These are phyloP conservation scores for Daphoenositta chrysoptera DNA, from an alignment of 2,113 vertebrate species.

Conservation along the genomic window DNA sequence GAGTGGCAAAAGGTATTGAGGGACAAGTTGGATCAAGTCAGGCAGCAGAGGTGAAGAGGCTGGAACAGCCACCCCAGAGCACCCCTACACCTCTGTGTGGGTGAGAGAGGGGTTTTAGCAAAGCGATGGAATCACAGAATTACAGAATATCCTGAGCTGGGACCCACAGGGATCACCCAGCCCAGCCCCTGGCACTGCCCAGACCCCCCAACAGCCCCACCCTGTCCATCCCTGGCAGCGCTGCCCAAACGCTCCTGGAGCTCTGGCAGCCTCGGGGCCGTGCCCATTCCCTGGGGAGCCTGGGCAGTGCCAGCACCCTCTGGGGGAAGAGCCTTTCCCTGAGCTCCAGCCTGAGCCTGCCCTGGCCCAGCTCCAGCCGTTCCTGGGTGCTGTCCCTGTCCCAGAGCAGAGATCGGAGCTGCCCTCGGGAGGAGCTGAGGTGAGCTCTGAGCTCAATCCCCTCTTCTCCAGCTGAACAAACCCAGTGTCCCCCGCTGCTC, in stretches of 20 bases:
- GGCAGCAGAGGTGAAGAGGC: neutral
- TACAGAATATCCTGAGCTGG: neutral
- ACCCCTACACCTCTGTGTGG: neutral
- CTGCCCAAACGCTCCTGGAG: neutral
- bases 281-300: neutral
- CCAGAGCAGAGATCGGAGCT: rapidly evolving
- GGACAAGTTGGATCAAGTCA: neutral
- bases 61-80: neutral
- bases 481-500: neutral
- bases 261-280: neutral
- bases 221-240: neutral
- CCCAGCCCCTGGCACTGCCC: rapidly evolving
- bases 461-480: neutral
- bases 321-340: neutral
- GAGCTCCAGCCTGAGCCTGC: neutral
- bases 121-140: neutral
- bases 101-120: neutral
- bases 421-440: rapidly evolving
- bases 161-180: rapidly evolving
- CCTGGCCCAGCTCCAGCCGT: neutral
- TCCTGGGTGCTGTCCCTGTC: neutral
- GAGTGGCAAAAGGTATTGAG: neutral
- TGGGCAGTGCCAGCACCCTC: neutral
- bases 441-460: neutral
- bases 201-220: neutral